A percentile compares a stretch with the other conserved stretches of the same genome.
These are phyloP conservation scores for Drosophila ercepeae DNA, from an alignment of 1,140 invertebrate species.

Conservation along the genomic window DNA sequence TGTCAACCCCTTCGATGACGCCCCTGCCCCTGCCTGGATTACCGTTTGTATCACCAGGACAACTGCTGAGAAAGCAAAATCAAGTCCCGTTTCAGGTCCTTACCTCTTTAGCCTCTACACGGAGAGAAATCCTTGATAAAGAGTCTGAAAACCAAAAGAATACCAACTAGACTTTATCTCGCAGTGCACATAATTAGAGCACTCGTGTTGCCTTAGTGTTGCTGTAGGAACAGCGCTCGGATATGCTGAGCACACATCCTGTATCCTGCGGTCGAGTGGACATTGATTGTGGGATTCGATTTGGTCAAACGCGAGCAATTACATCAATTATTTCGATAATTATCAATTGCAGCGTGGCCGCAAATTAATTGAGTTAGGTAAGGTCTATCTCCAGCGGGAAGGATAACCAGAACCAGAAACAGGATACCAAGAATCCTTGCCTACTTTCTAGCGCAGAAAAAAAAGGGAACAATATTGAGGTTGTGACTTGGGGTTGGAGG, in stretches of 20 bases:
- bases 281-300: conserved; percentile 46
- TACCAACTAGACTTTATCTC: neutral
- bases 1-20: neutral
- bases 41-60: conserved; percentile 2
- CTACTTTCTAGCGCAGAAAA: neutral
- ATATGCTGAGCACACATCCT: conserved; percentile 27
- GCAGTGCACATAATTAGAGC: conserved; percentile 33
- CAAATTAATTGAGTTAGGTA: conserved; percentile 31
- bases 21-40: neutral
- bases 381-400: too few relatives aligned
- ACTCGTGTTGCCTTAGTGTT: conserved; percentile 27
- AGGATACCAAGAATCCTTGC: too few relatives aligned
- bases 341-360: conserved; percentile 37
- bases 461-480: neutral
- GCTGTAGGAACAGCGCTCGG: neutral
- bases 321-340: conserved; percentile 50
- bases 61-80: conserved; percentile 29
- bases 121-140: too few relatives aligned
- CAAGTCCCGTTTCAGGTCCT: conserved; percentile 3
- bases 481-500: neutral
- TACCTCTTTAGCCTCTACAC: neutral
- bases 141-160: too few relatives aligned
- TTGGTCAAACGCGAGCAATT: conserved; percentile 46
- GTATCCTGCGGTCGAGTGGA: conserved; percentile 7
- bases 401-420: too few relatives aligned